Base-by-base conservation (phyloP, 2,113 vertebrate genomes). In the Pachycephala philippinensis region DNA sequence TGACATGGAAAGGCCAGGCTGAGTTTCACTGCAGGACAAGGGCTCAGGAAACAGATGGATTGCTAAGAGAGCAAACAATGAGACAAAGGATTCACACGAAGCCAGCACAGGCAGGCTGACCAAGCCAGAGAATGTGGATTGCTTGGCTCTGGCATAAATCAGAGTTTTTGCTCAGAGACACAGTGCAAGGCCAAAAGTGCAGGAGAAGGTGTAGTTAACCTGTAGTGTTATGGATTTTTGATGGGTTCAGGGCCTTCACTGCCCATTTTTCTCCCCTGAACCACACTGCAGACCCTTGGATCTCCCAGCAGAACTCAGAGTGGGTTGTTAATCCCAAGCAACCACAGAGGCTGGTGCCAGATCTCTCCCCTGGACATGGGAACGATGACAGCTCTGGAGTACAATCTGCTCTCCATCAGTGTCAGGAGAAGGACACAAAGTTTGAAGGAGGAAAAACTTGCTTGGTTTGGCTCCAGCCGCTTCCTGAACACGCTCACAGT, bases 181-280 rank as follows among this genome's bases (percentile, higher is more conserved):
- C 2, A 4, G 30, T 7, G 28, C 39, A 16, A 70, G 39, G 89
- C 64, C 35, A 24, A 28, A 35, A 71, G 52, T 4, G 61, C n/a
- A 39, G 79, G n/a, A 10, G 13, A 19, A 68, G 39, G 49, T 65
- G 44, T 0, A 11, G 30, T 54, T 74, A 80, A 84, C 45, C 42
- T 37, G 15, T 0, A 17, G 21, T 0, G 4, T 2, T 42, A 8
- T 1, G 6, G 0, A 2, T 39, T 10, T 50, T 30, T 8, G 2
- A 18, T 59, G 80, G 30, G 35, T 42, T 94, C 60, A 74, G 35
- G 17, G 19, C 35, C 21, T 66, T 61, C 18, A 4, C 26, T 56
- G 47, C 72, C 10, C 20, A 0, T 33, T 44, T 42, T 37, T 37
- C 31, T 40, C 66, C 42, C 31, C 65, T 57, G 20, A 52, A 17